Evolutionary conservation across 1,140 invertebrate species (phyloP), one percentile per base, ranked within the genome.

Genomic region (Solenopsis fugax): DNA sequence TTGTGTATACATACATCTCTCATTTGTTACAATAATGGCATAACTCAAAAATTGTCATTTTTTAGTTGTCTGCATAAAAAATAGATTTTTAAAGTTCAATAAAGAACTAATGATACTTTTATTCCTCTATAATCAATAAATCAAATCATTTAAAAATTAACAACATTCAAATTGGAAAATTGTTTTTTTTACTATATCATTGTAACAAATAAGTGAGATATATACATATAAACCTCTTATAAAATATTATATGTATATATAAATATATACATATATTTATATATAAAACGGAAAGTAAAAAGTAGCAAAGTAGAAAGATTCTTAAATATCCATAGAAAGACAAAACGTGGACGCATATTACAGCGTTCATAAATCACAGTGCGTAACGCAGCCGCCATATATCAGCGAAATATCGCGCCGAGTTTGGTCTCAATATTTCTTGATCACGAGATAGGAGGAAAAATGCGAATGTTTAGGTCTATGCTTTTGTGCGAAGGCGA

Each of bases 381-480:
- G 80, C 80, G 80, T 82, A 73, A 82, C 80, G 80, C 67, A 73
- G 18, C 12, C 21, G 50, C 67, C 24, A 34, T 82, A 21, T 48
- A 82, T 82, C 80, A 60, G 24, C 45, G 16, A 45, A 72, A 82
- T 72, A 82, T 82, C 65, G 21, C 80, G 52, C 18, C 18, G 52
- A 45, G 10, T 29, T 48, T 58, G 52, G 24, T 58, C 54, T 67
- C 41, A 82, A 82, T 82, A 73, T 82, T 82, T 82, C 80, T 73
- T 60, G 52, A 82, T 82, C 67, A 73, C 67, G 67, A 72, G 52
- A 58, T 72, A 72, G 67, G 4, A 58, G 24, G 80, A 73, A 82
- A 82, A 82, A 82, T 73, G 67, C 64, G 80, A 24, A 16, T 37
- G 24, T 60, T 80, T 80, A 80, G 62, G 29, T 62, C 21, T 29